phyloP scores from a whole-genome alignment of 2,113 vertebrate genomes.

The Turnix velox region DNA sequence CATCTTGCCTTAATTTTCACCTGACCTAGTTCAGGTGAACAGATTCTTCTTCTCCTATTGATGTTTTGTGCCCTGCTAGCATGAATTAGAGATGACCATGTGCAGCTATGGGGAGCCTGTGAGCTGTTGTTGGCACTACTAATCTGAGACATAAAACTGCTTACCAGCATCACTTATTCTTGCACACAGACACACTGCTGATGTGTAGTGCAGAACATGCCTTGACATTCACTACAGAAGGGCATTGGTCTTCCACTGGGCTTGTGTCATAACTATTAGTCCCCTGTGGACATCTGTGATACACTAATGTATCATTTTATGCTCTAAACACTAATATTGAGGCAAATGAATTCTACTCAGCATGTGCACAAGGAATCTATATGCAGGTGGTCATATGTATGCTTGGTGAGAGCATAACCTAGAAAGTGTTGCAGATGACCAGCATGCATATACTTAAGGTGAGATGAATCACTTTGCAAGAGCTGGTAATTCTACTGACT shows the following conservation, averaged over 20 bases:
- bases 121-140: neutral
- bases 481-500: neutral
- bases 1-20: neutral
- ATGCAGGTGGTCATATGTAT: neutral
- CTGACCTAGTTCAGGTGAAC: neutral
- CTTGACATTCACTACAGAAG: neutral
- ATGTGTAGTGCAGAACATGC: neutral
- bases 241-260: neutral
- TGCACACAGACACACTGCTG: neutral
- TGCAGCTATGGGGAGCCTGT: neutral
- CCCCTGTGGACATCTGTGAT: neutral
- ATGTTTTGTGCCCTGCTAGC: neutral
- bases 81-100: neutral
- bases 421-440: neutral
- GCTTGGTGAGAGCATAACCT: neutral
- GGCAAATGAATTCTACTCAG: neutral
- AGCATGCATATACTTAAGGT: fast-evolving
- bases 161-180: neutral
- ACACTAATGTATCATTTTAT: neutral
- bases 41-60: neutral
- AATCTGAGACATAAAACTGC: neutral
- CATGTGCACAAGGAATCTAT: neutral
- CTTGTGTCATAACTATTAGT: neutral
- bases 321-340: neutral
- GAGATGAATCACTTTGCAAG: neutral